Base-by-base conservation (phyloP, 35 echinoderm and acorn worm species). In the Strongylocentrotus purpuratus region DNA sequence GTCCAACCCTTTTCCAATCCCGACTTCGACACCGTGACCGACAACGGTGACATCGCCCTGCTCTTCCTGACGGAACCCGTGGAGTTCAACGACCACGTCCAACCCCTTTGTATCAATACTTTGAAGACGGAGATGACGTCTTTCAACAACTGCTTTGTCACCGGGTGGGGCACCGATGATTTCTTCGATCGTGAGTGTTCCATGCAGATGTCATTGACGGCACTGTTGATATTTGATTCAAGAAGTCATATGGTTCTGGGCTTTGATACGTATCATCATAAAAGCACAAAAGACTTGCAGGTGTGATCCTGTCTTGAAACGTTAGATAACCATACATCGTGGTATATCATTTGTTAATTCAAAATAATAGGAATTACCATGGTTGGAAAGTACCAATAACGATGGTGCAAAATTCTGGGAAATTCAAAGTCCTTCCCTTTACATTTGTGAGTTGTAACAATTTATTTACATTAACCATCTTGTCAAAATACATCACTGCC, bases 31-130 rank as follows among this genome's bases (percentile, higher is more conserved):
- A 28, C 35, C 33, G 22, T 61, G 7, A 94, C 32, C 41, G 32
- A 78, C 41, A 22, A 85, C 11, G 94, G 94, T 48, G 95, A 96
- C 60, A 94, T 96, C 70, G 95, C 95, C 33, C 91, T 96, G 13
- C 6, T 96, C 15, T 46, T 33, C n/a, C 95, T 96, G 2, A 32
- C 10, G 14, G 48, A 31, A 94, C 95, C 95, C 4, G 95, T 96
- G 10, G 60, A 94, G 33, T 96, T 94, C 71, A 96, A 46, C 60
- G 61, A 96, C 28, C 70, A 94, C 91, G 45, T 96, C 60, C 90
- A 94, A 47, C 95, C 95, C 8, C 41, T 94, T 17, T 96, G 95
- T 45, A 78, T 95, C 20, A 55, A 78, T 33, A 88, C 85, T 4
- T 45, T 59, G 46, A 32, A 7, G 85, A 33, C 85, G 41, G 94